Percentiles rank a stretch among this genome's conserved stretches.
These are phyloP conservation scores for Channallabes apus DNA, from an alignment of 2,797 vertebrate species.

Conservation along the genomic window DNA sequence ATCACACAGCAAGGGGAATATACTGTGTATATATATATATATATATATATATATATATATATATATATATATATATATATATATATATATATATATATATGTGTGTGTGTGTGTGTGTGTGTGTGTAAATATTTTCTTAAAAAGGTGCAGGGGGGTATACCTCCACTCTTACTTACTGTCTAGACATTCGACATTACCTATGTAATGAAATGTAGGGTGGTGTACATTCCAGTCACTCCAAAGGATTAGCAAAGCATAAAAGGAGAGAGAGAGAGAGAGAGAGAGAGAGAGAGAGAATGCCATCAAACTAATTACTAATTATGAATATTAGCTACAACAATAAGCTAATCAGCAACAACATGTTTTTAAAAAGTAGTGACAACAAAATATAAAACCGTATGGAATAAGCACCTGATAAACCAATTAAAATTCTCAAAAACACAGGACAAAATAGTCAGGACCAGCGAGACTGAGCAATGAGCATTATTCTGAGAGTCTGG, in stretches of 20 bases:
- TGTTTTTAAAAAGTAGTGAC: neutral
- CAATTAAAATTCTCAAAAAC: neutral
- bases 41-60: too few relatives aligned
- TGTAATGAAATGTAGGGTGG: neutral
- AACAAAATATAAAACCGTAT: neutral
- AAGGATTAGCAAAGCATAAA: neutral
- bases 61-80: too few relatives aligned
- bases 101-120: too few relatives aligned
- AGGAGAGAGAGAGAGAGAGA: conserved; percentile 19
- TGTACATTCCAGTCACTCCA: neutral
- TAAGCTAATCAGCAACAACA: neutral
- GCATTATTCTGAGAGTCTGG: neutral
- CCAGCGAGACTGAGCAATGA: neutral
- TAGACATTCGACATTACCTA: neutral
- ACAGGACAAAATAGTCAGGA: neutral
- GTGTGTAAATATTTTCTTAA: too few relatives aligned
- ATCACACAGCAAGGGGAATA: conserved; percentile 9
- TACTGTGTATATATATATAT: too few relatives aligned
- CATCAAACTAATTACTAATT: neutral
- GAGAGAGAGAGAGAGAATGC: neutral
- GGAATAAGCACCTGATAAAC: neutral
- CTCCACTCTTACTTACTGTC: conserved; percentile 5
- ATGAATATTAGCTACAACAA: conserved; percentile 3
- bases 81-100: too few relatives aligned
- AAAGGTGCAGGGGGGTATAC: too few relatives aligned